These are phyloP conservation scores for Conus betulinus DNA, from an alignment of 1,140 invertebrate genomes.

Conservation along the genomic window DNA sequence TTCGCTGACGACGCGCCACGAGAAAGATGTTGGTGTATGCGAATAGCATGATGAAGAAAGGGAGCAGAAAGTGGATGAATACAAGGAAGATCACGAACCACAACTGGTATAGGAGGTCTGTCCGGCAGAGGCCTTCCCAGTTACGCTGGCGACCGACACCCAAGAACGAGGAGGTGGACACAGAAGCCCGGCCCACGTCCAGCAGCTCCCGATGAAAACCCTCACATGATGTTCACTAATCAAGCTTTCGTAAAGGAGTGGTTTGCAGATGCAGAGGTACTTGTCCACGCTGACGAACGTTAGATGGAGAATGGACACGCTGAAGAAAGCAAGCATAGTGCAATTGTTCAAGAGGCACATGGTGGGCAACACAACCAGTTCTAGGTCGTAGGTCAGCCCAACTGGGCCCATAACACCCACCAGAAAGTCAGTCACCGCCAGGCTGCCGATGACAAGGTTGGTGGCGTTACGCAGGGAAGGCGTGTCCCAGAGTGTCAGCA, in stretches of 20 bases:
- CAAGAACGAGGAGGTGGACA: neutral
- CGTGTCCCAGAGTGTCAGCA: too few relatives aligned
- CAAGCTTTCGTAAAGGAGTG: neutral
- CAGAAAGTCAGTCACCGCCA: too few relatives aligned
- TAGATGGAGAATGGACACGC: too few relatives aligned
- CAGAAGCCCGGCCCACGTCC: neutral
- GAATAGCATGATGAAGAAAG: slow-evolving; percentile 28
- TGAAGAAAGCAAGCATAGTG: too few relatives aligned
- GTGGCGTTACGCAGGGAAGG: too few relatives aligned
- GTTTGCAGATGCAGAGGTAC: slow-evolving; percentile 19
- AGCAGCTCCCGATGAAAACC: slow-evolving; percentile 11
- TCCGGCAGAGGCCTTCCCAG: neutral
- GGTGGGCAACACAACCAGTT: too few relatives aligned
- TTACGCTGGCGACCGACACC: neutral
- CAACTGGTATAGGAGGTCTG: slow-evolving; percentile 14
- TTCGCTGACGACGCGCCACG: slow-evolving; percentile 24
- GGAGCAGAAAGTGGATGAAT: slow-evolving; percentile 13
- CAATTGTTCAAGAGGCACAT: too few relatives aligned
- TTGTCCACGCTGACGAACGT: neutral
- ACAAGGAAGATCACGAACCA: slow-evolving; percentile 21
- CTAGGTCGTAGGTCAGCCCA: too few relatives aligned
- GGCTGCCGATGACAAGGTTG: too few relatives aligned
- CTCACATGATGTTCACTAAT: neutral
- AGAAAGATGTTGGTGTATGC: slow-evolving; percentile 23
- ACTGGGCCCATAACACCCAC: too few relatives aligned